Evolutionary conservation across 1,140 invertebrate genomes (phyloP), one percentile per base, ranked within the genome.

Genomic region (Bombus waltoni): DNA sequence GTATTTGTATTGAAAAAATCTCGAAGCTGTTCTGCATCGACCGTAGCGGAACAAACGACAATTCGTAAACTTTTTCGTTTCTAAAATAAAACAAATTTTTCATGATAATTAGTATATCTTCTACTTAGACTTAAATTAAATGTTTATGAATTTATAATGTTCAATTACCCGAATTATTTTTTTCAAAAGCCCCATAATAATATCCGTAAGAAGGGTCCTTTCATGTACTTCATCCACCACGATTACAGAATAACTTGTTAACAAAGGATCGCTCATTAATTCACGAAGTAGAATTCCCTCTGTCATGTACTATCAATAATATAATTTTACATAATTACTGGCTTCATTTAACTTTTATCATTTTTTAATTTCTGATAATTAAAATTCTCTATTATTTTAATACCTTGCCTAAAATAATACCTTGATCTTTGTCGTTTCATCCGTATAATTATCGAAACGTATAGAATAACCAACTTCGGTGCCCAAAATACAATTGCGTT

Each of bases 191-290:
- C 99, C 98, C 96, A 99, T 97, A 11, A 99, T 95, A 65, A 99
- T 98, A 93, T 99, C 99, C 0, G 98, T 99, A 90, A 99, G 96
- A 47, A 99, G 95, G 9, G 97, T 98, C 80, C 99, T 96, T 95
- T 99, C 99, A 92, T 99, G 99, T 0, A 98, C 98, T 96, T 99
- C 99, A 94, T 99, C 99, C 25, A 99, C 94, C 91, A 99, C 98
- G 22, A 99, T 97, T 5, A 98, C 97, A 65, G 97, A 97, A 93
- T 99, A 99, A 87, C 97, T 97, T 87, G 97, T 97, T 2, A 99
- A 95, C 28, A 99, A 94, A 0, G 99, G 99, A 95, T 99, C 99
- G 4, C 96, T 96, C 96, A 99, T 98, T 96, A 99, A 98, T 96
- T 99, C 99, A 65, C 98, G 95, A 11, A 99, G 95, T 18, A 99